Conservation (phyloP, 2,113 vertebrate genomes). For the Mungos mungo region DNA sequence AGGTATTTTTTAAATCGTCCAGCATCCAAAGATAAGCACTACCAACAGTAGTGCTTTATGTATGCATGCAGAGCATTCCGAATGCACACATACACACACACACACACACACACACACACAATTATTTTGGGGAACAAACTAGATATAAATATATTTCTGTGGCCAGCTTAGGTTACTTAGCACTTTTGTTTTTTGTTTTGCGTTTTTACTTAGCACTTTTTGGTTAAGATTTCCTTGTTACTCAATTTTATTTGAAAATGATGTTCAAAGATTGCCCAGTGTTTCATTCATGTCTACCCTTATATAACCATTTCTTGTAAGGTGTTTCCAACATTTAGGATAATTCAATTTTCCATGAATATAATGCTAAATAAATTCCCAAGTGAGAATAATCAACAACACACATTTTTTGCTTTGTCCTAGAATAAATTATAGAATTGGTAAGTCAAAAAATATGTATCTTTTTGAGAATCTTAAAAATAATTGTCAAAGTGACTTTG, state of each 20-base stretch:
- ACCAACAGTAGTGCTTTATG: neutral
- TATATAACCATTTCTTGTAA: neutral
- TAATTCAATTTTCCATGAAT: neutral
- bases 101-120: neutral
- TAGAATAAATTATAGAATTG: neutral
- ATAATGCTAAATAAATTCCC: neutral
- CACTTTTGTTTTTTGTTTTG: neutral
- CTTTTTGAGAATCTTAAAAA: neutral
- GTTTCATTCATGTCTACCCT: neutral
- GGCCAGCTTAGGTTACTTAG: neutral
- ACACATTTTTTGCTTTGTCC: neutral
- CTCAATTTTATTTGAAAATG: neutral
- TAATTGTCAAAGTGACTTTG: neutral
- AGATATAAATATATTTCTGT: neutral
- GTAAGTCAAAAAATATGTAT: neutral
- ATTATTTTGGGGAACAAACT: neutral
- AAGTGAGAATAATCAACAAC: constrained; percentile 19
- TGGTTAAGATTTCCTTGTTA: neutral
- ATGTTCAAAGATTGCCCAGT: neutral
- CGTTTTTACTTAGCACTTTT: neutral
- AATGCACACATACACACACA: neutral
- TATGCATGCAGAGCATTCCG: neutral
- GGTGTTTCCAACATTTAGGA: neutral
- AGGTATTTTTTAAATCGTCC: neutral
- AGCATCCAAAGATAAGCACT: neutral